Conservation (phyloP, 2,888 invertebrate genomes). For the Atherix ibis region DNA sequence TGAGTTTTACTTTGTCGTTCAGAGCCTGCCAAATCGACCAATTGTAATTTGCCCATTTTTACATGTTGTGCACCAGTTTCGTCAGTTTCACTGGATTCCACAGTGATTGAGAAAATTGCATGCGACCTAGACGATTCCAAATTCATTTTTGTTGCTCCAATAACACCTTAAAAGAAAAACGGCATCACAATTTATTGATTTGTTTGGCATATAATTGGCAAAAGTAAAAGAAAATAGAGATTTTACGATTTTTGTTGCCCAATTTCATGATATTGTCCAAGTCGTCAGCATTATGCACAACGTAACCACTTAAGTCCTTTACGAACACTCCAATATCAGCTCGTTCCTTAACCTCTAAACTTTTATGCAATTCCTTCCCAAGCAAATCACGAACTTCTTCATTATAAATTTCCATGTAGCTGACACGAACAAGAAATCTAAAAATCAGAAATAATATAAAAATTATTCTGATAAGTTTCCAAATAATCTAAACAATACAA, state of each 20-base stretch:
- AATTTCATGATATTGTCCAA: slow-evolving; percentile 88
- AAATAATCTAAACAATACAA: slow-evolving; percentile 1
- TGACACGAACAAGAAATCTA: slow-evolving; percentile 90
- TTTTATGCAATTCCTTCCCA: slow-evolving; percentile 70
- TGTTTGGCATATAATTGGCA: slow-evolving; percentile 23
- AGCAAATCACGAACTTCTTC: slow-evolving; percentile 95
- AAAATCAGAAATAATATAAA: slow-evolving; percentile 6
- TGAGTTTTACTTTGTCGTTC: slow-evolving; percentile 96
- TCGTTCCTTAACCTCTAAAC: slow-evolving; percentile 85
- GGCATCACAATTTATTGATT: not conserved
- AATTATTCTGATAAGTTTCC: not conserved
- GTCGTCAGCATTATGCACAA: slow-evolving; percentile 94
- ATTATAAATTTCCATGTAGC: slow-evolving; percentile 97
- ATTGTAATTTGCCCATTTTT: slow-evolving; percentile 89
- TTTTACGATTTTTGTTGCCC: slow-evolving; percentile 79
- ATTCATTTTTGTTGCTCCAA: slow-evolving; percentile 95
- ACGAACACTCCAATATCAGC: slow-evolving; percentile 97
- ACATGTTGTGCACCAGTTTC: slow-evolving; percentile 74
- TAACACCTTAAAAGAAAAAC: slow-evolving; percentile 39
- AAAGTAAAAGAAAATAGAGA: not conserved
- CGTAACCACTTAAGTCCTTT: slow-evolving; percentile 90
- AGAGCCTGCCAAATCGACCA: slow-evolving; percentile 96
- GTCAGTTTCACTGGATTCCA: slow-evolving; percentile 82
- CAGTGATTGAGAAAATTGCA: slow-evolving; percentile 95
- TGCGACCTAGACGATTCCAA: slow-evolving; percentile 91